phyloP scores from a whole-genome alignment of 2,888 invertebrate genomes.

The Tenthredo amoena region DNA sequence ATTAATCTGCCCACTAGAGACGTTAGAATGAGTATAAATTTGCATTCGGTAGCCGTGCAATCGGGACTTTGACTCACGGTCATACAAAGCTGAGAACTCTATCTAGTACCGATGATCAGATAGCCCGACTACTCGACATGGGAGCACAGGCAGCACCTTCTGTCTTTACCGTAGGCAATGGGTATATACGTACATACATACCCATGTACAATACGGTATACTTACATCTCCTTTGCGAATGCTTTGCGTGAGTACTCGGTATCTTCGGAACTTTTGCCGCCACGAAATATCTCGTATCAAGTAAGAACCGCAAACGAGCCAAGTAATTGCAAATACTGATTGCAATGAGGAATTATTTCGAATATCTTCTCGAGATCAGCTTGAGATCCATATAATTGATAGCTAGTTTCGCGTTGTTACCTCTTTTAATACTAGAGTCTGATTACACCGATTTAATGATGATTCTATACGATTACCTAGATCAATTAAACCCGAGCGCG shows the following conservation, averaged over 20 bases:
- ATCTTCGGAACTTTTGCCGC: constrained; percentile 4
- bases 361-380: constrained; percentile 7
- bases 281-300: background rate
- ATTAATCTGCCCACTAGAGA: constrained; percentile 44
- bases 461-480: background rate
- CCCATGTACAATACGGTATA: constrained; percentile 27
- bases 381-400: background rate
- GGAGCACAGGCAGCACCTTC: constrained; percentile 40
- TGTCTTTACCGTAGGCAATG: constrained; percentile 32
- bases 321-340: constrained; percentile 34
- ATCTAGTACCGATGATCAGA: constrained; percentile 51
- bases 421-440: constrained; percentile 17
- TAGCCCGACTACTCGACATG: constrained; percentile 45
- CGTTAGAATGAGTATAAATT: constrained; percentile 51
- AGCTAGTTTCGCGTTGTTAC: background rate
- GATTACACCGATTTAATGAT: background rate
- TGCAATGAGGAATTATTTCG: background rate
- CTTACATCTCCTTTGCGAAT: background rate
- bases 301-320: constrained; percentile 4
- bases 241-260: background rate
- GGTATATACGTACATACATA: background rate
- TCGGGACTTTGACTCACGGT: constrained; percentile 49
- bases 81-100: constrained; percentile 49
- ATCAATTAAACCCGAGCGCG: constrained; percentile 15
- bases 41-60: constrained; percentile 51